phyloP scores from a whole-genome alignment of 2,113 vertebrate species.

The Neotragus moschatus region DNA sequence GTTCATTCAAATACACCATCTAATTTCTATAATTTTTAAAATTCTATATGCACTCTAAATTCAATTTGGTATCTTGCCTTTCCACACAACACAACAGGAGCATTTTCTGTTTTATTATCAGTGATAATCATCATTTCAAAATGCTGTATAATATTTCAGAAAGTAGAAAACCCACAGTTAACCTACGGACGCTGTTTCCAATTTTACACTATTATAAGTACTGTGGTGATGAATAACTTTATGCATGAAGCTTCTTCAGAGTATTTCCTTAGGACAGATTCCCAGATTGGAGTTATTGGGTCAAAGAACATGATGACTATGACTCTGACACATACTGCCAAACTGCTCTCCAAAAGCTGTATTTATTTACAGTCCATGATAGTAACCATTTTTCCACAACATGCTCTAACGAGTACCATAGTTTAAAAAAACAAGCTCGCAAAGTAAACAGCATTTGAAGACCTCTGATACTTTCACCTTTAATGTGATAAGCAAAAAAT shows the following conservation, averaged over 20 bases:
- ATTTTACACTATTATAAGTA: background rate
- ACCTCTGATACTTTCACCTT: background rate
- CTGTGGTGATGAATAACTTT: background rate
- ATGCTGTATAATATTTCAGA: background rate
- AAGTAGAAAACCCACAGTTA: background rate
- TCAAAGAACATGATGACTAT: background rate
- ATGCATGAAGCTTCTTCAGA: background rate
- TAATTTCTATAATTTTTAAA: background rate
- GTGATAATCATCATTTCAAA: background rate
- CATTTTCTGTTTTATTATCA: background rate
- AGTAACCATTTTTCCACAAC: background rate
- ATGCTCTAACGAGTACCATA: background rate
- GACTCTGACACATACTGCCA: background rate
- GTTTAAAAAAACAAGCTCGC: background rate
- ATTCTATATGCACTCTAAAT: background rate
- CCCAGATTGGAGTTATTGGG: slow-evolving; percentile 23
- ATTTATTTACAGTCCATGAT: background rate
- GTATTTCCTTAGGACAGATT: slow-evolving; percentile 28
- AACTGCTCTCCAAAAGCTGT: background rate
- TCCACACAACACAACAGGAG: background rate
- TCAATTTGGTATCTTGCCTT: background rate
- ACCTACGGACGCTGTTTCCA: background rate
- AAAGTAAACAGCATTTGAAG: background rate
- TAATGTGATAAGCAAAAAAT: background rate
- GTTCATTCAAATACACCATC: background rate